phyloP scores from a whole-genome alignment of 2,113 vertebrate genomes.

The Phainopepla nitens region DNA sequence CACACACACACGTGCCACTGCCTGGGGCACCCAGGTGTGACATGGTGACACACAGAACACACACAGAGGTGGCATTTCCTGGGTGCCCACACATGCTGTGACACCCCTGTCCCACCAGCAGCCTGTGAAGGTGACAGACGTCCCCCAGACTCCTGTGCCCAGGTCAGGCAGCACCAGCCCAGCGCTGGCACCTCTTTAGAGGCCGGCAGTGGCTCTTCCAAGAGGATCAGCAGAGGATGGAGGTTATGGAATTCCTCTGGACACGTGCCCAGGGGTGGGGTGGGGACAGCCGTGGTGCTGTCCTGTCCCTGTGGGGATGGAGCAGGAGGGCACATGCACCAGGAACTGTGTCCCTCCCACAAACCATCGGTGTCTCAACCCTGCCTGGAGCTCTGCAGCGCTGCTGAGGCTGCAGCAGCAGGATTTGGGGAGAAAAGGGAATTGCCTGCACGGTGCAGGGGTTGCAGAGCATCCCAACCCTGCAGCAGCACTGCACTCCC shows the following conservation, averaged over 20 bases:
- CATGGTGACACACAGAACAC: neutral
- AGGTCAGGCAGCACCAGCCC: neutral
- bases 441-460: rapidly evolving
- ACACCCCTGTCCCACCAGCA: rapidly evolving
- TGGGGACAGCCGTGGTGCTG: rapidly evolving
- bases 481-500: neutral
- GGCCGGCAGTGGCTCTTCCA: neutral
- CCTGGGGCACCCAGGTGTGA: neutral
- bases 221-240: neutral
- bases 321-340: rapidly evolving
- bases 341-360: rapidly evolving
- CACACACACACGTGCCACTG: no score
- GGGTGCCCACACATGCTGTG: rapidly evolving
- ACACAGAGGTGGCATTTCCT: neutral
- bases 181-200: neutral
- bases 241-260: rapidly evolving
- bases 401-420: neutral
- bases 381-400: neutral
- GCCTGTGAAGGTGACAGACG: neutral
- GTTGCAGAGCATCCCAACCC: neutral
- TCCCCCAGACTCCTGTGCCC: neutral
- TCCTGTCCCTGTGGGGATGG: rapidly evolving
- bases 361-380: neutral
- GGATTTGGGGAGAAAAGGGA: neutral
- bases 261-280: rapidly evolving